phyloP scores from a whole-genome alignment of 2,888 invertebrate genomes.

The Coremacera marginata region DNA sequence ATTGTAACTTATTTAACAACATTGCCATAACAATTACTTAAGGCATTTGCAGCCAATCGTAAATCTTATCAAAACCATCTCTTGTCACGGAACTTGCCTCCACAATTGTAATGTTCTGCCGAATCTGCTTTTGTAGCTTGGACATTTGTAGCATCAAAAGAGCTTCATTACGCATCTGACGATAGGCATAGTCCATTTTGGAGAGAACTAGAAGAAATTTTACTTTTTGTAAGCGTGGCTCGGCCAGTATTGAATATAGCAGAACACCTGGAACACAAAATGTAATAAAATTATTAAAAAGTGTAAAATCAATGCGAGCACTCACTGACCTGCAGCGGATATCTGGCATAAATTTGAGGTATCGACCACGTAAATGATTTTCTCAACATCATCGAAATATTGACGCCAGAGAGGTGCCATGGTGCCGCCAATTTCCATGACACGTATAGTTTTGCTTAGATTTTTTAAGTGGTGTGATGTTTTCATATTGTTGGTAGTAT shows the following conservation, averaged over 20 bases:
- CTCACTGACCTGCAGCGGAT: conserved; percentile 76
- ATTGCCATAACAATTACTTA: conserved; percentile 44
- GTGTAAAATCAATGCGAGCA: too few relatives aligned
- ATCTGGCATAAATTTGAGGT: conserved; percentile 89
- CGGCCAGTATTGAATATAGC: conserved; percentile 81
- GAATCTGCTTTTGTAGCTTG: conserved; percentile 77
- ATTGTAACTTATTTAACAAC: too few relatives aligned
- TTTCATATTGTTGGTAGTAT: conserved; percentile 51
- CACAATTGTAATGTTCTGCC: conserved; percentile 76
- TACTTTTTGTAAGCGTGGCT: conserved; percentile 76
- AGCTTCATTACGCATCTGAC: conserved; percentile 89
- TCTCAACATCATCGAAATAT: conserved; percentile 77
- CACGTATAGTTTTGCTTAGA: conserved; percentile 65
- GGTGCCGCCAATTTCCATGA: conserved; percentile 84
- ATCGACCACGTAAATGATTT: conserved; percentile 85
- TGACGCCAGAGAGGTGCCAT: conserved; percentile 87
- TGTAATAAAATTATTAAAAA: neutral
- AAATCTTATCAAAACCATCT: conserved; percentile 77
- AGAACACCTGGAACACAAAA: conserved; percentile 73
- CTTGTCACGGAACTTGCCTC: conserved; percentile 83
- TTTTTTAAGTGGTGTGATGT: conserved; percentile 63
- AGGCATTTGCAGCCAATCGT: conserved; percentile 72
- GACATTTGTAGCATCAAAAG: conserved; percentile 83
- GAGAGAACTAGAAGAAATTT: conserved; percentile 81
- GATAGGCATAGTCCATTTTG: conserved; percentile 88